These are phyloP conservation scores for Hapalemur alaotrensis DNA, from an alignment of 2,797 vertebrate species.

Conservation along the genomic window DNA sequence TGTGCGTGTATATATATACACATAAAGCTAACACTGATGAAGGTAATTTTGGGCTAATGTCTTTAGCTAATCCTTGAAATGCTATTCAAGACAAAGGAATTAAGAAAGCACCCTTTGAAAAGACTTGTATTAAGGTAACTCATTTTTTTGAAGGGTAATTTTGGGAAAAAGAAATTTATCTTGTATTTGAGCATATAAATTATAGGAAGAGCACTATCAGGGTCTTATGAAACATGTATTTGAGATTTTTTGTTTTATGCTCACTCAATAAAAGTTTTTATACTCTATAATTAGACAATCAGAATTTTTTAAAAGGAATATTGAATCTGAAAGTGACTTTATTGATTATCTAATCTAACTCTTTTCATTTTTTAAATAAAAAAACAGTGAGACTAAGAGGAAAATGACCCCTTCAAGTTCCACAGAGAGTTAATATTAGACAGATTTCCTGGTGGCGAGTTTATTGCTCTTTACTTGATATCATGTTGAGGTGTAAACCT, in stretches of 20 bases:
- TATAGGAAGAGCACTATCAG: background rate
- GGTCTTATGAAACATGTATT: background rate
- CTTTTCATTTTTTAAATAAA: background rate
- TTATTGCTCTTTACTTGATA: background rate
- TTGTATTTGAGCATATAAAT: background rate
- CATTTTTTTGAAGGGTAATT: background rate
- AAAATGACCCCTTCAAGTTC: background rate
- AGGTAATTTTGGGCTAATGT: background rate
- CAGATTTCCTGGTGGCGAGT: background rate
- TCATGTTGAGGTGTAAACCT: background rate
- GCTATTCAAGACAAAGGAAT: background rate
- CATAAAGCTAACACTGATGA: background rate
- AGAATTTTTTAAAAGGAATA: background rate
- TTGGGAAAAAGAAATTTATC: background rate
- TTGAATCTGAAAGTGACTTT: background rate
- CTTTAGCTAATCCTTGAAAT: background rate
- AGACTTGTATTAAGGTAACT: background rate
- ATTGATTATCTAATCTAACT: background rate
- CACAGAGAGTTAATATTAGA: background rate
- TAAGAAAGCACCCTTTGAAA: background rate
- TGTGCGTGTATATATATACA: background rate
- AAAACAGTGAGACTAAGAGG: background rate
- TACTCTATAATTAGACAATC: background rate
- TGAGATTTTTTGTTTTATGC: background rate
- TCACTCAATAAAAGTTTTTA: background rate